Conservation (phyloP, 2,888 invertebrate species). For the Melanargia galathea region DNA sequence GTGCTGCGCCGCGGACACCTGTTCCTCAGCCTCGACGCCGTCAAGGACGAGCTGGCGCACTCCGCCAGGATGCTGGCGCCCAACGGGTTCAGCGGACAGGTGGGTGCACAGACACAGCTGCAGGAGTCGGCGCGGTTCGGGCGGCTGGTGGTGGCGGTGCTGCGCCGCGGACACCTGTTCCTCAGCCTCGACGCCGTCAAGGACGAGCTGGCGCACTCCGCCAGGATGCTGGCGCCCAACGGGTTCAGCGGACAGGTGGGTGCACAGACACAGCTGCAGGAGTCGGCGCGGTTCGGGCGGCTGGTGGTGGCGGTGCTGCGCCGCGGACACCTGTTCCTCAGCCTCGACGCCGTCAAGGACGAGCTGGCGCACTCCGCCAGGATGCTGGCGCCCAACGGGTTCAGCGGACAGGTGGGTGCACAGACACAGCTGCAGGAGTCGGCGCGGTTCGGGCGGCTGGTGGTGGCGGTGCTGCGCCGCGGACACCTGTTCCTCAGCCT, state of each 20-base stretch:
- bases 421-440: too few species aligned
- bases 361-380: slow-evolving; percentile 91
- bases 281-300: slow-evolving; percentile 88
- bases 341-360: slow-evolving; percentile 89
- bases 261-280: slow-evolving; percentile 89
- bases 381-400: slow-evolving; percentile 88
- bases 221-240: too few species aligned
- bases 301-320: slow-evolving; percentile 92
- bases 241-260: too few species aligned
- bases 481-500: too few species aligned
- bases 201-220: too few species aligned
- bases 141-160: too few species aligned
- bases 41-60: slow-evolving; percentile 91
- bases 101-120: too few species aligned
- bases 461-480: too few species aligned
- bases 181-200: too few species aligned
- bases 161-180: too few species aligned
- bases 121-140: too few species aligned
- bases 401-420: slow-evolving; percentile 80
- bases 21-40: slow-evolving; percentile 87
- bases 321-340: slow-evolving; percentile 87
- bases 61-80: slow-evolving; percentile 92
- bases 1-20: slow-evolving; percentile 89
- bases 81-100: slow-evolving; percentile 82
- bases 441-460: too few species aligned